Conservation (phyloP, 2,113 vertebrate species). For the Paramormyrops kingsleyae region DNA sequence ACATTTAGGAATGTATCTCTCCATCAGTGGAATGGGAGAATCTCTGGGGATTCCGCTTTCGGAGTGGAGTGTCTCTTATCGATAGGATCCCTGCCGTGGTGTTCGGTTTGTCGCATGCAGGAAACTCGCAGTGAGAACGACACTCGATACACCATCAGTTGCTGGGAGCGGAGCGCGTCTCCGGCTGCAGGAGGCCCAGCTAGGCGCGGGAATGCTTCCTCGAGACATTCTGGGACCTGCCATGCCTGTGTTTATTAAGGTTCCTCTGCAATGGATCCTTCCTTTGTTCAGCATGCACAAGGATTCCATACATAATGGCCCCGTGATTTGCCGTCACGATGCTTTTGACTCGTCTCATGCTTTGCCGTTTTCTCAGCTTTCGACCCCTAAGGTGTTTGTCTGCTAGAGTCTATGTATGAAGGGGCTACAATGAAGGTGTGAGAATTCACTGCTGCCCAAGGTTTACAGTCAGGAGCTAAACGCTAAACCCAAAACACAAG, state of each 20-base stretch:
- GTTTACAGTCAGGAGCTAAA: background rate
- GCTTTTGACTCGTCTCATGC: background rate
- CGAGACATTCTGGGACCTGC: background rate
- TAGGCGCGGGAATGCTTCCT: background rate
- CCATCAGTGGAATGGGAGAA: conserved; percentile 10
- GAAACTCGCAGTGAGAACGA: background rate
- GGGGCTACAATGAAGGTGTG: background rate
- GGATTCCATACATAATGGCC: background rate
- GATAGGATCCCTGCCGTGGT: background rate
- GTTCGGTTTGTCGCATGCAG: background rate
- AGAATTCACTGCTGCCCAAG: background rate
- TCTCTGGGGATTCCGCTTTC: background rate
- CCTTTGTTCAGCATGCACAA: background rate
- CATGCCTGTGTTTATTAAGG: background rate
- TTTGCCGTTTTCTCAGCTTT: background rate
- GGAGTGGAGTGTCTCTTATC: conserved; percentile 8
- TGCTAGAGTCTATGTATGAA: background rate
- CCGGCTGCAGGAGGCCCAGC: background rate
- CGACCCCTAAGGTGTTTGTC: background rate
- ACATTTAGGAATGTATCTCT: background rate
- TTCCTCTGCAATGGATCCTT: background rate
- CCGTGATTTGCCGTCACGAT: background rate
- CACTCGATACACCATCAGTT: conserved; percentile 3
- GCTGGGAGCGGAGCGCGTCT: background rate
- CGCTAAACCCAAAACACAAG: background rate